A percentile compares a stretch with the other conserved stretches of the same genome.
Conservation (phyloP, 2,888 invertebrate species). For the Pristionchus entomophagus region DNA sequence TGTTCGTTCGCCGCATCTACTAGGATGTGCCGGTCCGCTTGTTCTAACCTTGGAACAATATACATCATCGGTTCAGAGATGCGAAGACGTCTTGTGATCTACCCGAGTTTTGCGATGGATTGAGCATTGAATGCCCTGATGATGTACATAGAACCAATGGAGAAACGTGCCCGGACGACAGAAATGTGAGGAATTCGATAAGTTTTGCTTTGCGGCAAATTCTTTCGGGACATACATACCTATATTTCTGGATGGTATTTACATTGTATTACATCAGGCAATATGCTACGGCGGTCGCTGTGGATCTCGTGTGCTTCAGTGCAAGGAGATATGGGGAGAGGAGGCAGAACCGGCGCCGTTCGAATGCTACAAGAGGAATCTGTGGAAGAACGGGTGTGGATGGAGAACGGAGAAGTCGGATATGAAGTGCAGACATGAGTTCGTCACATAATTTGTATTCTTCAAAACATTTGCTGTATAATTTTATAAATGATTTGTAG, state of each 20-base stretch:
- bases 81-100: background rate
- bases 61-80: background rate
- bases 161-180: background rate
- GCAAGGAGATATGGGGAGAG: background rate
- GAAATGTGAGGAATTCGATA: background rate
- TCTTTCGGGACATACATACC: background rate
- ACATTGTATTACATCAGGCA: background rate
- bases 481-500: too few species aligned
- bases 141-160: background rate
- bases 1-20: background rate
- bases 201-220: too few species aligned
- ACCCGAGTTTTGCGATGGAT: background rate
- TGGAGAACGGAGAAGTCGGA: background rate
- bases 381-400: background rate
- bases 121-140: background rate
- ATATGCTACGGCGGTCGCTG: background rate
- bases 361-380: background rate
- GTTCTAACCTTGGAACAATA: background rate
- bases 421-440: background rate
- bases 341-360: background rate
- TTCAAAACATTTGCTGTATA: too few species aligned
- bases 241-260: background rate
- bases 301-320: background rate
- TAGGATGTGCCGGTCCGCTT: background rate
- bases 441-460: background rate